Base-by-base conservation (phyloP, 92 coral and sea anemone genomes). In the Paramuricea clavata region DNA sequence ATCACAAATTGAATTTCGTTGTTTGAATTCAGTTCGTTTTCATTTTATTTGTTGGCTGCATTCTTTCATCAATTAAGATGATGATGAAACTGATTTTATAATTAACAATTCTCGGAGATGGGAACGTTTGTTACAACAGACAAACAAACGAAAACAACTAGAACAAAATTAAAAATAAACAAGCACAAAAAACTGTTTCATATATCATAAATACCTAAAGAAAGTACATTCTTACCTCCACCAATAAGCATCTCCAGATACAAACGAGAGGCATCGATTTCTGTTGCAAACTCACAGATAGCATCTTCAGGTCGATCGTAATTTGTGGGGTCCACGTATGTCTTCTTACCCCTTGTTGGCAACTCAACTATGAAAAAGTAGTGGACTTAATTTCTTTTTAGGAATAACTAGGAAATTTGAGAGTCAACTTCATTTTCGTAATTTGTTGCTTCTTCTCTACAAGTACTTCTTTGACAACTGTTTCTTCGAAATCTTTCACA, bases 241-340 rank as follows among this genome's bases (percentile, higher is more conserved):
- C 98, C 98, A 65, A 95, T 95, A 16, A 93, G 87, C 71, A 85
- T 82, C 15, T 93, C 97, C 81, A 95, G 70, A 5, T 31, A 16
- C 27, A 95, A 69, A 78, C 81, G 47, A 7, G 86, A 87, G 27
- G 87, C 85, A 68, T 95, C 98, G 13, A 95, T 92, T 56, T 95
- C 98, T 70, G 90, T 92, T 16, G 97, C 98, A 90, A 95, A 95
- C 69, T 80, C 87, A 47, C 74, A 86, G 69, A 95, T 73, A 6
- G 97, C 98, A 44, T 95, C 98, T 83, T 95, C 97, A 0, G 98
- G 98, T 41, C 86, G 85, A 32, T 91, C 95, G 42, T 95, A 95
- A 76, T 93, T 92, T 31, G 94, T 85, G 19, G 98, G 98, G 52
- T 95, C 98, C 25, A 95, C 85, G 86, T 95, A 95, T 8, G 87